Percentiles rank a stretch among this genome's conserved stretches.
These are phyloP conservation scores for Glaucomys volans DNA, from an alignment of 2,113 vertebrate species.

Conservation along the genomic window DNA sequence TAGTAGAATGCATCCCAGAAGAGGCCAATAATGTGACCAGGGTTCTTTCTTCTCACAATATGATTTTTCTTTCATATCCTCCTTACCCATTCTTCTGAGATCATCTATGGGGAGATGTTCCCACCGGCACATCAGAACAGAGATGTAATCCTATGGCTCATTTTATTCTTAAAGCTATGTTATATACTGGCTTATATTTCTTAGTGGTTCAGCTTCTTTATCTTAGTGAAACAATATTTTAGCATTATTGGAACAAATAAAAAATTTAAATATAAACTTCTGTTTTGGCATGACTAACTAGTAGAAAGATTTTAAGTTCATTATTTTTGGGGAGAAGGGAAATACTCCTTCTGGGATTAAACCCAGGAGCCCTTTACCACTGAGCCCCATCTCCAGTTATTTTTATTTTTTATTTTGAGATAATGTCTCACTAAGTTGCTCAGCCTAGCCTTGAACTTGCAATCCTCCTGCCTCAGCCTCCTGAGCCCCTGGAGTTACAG, in stretches of 20 bases:
- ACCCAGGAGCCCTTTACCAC: too few relatives aligned
- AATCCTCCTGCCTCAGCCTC: too few relatives aligned
- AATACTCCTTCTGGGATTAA: too few relatives aligned
- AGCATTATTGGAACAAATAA: background rate
- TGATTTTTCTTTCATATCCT: background rate
- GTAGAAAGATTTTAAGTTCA: background rate
- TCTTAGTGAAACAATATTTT: background rate
- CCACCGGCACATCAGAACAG: background rate
- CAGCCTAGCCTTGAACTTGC: too few relatives aligned
- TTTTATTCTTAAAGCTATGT: background rate
- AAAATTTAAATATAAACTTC: background rate
- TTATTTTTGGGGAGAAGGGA: too few relatives aligned
- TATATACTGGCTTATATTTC: background rate
- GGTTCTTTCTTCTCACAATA: background rate
- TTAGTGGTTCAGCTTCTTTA: background rate
- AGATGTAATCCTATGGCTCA: background rate
- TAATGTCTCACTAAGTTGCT: too few relatives aligned
- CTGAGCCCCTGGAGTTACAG: too few relatives aligned
- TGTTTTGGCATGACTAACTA: background rate
- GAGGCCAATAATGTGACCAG: background rate
- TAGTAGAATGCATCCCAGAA: background rate
- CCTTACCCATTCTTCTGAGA: background rate
- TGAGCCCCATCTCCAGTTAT: too few relatives aligned
- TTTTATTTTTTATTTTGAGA: too few relatives aligned
- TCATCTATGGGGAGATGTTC: background rate